A percentile compares a stretch with the other conserved stretches of the same genome.
Conservation (phyloP, 2,888 invertebrate species). For the Nasonovia ribisnigri region DNA sequence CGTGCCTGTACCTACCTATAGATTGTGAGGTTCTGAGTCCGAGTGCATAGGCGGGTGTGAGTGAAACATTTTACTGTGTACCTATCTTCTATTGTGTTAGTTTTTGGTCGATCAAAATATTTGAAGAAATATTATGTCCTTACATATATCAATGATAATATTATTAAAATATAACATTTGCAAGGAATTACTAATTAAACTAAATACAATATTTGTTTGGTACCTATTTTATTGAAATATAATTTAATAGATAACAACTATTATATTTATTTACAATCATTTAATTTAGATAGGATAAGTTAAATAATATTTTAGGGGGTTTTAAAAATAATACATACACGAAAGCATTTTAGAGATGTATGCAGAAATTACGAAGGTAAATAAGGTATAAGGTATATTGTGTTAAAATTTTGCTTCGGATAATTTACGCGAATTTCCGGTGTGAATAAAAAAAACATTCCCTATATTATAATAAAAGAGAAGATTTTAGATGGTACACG, state of each 20-base stretch:
- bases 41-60: not conserved
- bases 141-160: not conserved
- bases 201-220: not conserved
- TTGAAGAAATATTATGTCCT: not conserved
- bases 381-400: not conserved
- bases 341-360: not conserved
- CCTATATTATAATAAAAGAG: not conserved
- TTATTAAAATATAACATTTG: not conserved
- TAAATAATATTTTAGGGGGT: not conserved
- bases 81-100: not conserved
- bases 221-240: not conserved
- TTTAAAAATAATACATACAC: not conserved
- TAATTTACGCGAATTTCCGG: constrained; percentile 26
- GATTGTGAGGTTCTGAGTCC: not conserved
- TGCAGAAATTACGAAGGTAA: not conserved
- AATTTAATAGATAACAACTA: not conserved
- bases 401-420: not conserved
- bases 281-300: not conserved
- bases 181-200: not conserved
- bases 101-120: not conserved
- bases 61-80: not conserved
- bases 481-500: constrained; percentile 2
- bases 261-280: not conserved
- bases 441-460: not conserved
- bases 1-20: no score